Conservation (phyloP, 2,113 vertebrate genomes). For the Sinocyclocheilus grahami region DNA sequence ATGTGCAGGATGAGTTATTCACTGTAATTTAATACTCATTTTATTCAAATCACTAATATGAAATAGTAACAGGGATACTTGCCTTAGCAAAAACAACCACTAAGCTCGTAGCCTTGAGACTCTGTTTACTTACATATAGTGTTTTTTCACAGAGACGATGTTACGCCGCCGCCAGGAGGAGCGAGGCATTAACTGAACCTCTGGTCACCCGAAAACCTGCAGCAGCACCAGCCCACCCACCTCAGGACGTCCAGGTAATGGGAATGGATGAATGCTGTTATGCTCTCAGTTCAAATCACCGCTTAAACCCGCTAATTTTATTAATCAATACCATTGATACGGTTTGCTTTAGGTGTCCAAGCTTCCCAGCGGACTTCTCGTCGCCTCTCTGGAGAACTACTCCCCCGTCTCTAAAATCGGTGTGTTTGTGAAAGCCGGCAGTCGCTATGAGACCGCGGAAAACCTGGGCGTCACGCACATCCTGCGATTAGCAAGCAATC, state of each 20-base stretch:
- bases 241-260: constrained; percentile 70
- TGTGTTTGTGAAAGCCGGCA: constrained; percentile 90
- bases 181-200: constrained; percentile 62
- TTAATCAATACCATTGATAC: neutral
- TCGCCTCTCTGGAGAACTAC: constrained; percentile 90
- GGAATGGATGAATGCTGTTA: too few relatives aligned
- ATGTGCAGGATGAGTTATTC: too few relatives aligned
- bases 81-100: too few relatives aligned
- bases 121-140: neutral
- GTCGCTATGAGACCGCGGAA: constrained; percentile 81
- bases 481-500: constrained; percentile 84
- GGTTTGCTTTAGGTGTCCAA: constrained; percentile 82
- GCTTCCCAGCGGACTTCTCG: constrained; percentile 87
- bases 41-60: too few relatives aligned
- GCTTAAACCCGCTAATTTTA: neutral
- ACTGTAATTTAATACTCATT: too few relatives aligned
- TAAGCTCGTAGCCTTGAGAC: too few relatives aligned
- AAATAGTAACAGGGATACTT: too few relatives aligned
- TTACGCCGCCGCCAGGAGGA: constrained; percentile 68
- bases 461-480: constrained; percentile 87
- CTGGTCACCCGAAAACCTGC: constrained; percentile 32
- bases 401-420: constrained; percentile 85
- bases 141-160: constrained; percentile 66
- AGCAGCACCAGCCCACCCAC: constrained; percentile 30
- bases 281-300: neutral